These are phyloP conservation scores for Chrysolina haemoptera DNA, from an alignment of 2,888 invertebrate genomes.

Conservation along the genomic window DNA sequence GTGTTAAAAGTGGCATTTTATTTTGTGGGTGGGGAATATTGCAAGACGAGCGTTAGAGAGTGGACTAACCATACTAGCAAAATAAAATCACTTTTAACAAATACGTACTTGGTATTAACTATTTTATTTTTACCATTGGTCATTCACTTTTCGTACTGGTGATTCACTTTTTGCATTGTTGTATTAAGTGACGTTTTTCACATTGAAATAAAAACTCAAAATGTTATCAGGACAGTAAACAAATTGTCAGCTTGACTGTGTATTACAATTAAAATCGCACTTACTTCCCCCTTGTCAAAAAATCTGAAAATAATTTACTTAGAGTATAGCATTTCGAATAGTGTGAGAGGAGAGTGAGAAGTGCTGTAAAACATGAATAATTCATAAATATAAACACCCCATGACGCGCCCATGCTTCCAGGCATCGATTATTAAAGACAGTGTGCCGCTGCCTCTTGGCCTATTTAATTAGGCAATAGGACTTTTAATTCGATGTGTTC, in stretches of 20 bases:
- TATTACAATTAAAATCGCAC: not conserved
- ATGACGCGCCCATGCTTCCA: slow-evolving; percentile 12
- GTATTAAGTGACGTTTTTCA: too few relatives aligned
- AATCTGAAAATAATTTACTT: not conserved
- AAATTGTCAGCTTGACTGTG: not conserved
- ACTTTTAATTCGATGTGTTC: slow-evolving; percentile 41
- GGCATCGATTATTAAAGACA: slow-evolving; percentile 41
- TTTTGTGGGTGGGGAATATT: too few relatives aligned
- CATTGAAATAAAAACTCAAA: too few relatives aligned
- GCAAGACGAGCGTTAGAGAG: too few relatives aligned
- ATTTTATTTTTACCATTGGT: too few relatives aligned
- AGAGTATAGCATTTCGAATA: not conserved
- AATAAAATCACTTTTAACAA: too few relatives aligned
- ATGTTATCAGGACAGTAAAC: too few relatives aligned
- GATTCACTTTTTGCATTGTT: too few relatives aligned
- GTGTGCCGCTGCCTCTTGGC: slow-evolving; percentile 39
- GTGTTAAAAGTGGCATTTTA: too few relatives aligned
- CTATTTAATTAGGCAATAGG: slow-evolving; percentile 42
- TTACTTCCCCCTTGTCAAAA: not conserved
- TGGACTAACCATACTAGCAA: too few relatives aligned
- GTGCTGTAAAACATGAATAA: slow-evolving; percentile 12
- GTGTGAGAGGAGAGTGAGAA: not conserved
- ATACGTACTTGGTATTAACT: too few relatives aligned
- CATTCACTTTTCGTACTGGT: too few relatives aligned
- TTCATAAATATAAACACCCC: slow-evolving; percentile 22